Evolutionary conservation across 2,888 invertebrate species (phyloP).

Genomic region (Operophtera brumata): DNA sequence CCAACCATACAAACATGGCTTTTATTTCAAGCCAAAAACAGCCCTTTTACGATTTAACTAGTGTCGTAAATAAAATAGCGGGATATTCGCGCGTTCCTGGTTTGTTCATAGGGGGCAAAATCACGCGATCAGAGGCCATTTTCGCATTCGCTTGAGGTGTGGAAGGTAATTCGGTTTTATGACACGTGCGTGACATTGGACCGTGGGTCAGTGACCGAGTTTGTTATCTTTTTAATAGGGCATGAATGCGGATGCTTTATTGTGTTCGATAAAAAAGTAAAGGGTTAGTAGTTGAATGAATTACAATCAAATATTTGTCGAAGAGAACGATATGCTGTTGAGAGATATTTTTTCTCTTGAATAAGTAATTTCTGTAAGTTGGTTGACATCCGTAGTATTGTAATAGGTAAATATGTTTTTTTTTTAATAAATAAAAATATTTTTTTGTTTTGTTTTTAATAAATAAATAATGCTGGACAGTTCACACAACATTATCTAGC

Average conservation of each 20-base stretch:
- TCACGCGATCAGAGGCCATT: slow-evolving; percentile 4
- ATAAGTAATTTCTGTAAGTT: too few relatives aligned
- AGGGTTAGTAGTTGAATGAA: background rate
- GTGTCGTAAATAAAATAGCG: background rate
- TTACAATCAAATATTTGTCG: too few relatives aligned
- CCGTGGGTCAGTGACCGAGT: slow-evolving; percentile 25
- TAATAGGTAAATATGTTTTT: too few relatives aligned
- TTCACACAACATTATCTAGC: too few relatives aligned
- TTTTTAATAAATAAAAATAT: too few relatives aligned
- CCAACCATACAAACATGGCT: too few relatives aligned
- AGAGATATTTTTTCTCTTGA: too few relatives aligned
- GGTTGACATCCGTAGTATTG: too few relatives aligned
- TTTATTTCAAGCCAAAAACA: too few relatives aligned
- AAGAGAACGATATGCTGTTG: too few relatives aligned
- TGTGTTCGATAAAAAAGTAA: background rate
- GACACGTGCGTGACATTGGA: slow-evolving; percentile 35
- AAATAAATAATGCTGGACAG: too few relatives aligned
- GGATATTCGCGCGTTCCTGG: background rate
- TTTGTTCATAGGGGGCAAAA: slow-evolving; percentile 4
- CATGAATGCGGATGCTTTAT: slow-evolving; percentile 16
- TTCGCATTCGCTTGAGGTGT: slow-evolving; percentile 19
- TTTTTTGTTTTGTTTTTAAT: too few relatives aligned
- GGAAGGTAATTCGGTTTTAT: slow-evolving; percentile 27
- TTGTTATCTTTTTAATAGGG: slow-evolving; percentile 30
- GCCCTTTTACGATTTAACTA: background rate